Base-by-base conservation (phyloP, 2,888 invertebrate species). In the Galerucella nymphaeae region DNA sequence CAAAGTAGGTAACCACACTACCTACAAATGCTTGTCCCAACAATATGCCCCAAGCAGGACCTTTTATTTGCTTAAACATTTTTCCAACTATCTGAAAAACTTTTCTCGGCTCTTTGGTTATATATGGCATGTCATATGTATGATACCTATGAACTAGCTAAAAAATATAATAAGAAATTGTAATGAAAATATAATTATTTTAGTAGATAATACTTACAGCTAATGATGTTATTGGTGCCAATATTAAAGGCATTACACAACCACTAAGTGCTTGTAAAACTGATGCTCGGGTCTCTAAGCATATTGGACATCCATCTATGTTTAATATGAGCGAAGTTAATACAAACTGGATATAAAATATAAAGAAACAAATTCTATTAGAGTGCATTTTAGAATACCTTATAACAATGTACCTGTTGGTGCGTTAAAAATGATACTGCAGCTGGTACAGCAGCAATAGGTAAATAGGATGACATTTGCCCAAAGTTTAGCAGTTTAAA, bases 101-200 rank as follows among this genome's bases (percentile, higher is more conserved):
- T 69, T 89, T 89, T 79, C 84, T 86, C 0, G 90, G 90, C 13
- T 90, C 89, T 66, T 90, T 87, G 0, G 83, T 86, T n/a, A 92
- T 81, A n/a, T 89, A 88, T 4, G 94, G 94, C 23, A 93, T 77
- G 76, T 91, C 88, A 78, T 87, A 90, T 5, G 93, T 93, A 63
- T 85, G 87, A 82, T 90, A 90, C 72, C 90, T 87, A 65, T 89
- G 88, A 41, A 92, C 92, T 76, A 91, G 87, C 91, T 91, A 86
- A 77, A 89, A 89, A 75, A 80, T 81, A 72, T 67, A 80, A 75
- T 72, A 79, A 45, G 5, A 6, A 63, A 63, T 18, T 42, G 16
- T 16, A 18, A 63, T 13, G 18, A 20, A 48, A 20, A 38, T 38
- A 30, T 30, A 30, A 30, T 20, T 14, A 20, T 61, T 61, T 23